A percentile compares a stretch with the other conserved stretches of the same genome.
phyloP scores from a whole-genome alignment of 1,140 invertebrate genomes.

The Drosophila pallidifrons region DNA sequence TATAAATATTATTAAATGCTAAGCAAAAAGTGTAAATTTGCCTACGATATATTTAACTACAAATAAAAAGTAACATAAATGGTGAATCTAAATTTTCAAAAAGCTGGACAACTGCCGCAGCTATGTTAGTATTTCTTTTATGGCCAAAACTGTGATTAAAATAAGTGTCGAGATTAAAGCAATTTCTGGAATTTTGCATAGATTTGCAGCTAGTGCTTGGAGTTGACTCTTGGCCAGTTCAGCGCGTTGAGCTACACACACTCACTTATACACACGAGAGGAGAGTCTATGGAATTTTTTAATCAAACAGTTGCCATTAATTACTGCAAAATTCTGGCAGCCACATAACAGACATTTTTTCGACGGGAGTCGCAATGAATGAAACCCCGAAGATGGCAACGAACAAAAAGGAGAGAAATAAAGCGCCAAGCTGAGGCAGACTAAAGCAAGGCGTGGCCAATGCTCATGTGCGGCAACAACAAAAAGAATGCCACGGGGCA shows the following conservation, averaged over 20 bases:
- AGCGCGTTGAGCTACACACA: constrained; percentile 12
- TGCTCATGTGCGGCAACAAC: constrained; percentile 19
- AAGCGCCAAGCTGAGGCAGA: constrained; percentile 33
- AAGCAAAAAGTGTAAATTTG: too few relatives aligned
- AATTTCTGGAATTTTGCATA: constrained; percentile 62
- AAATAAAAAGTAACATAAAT: too few relatives aligned
- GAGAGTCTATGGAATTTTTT: constrained; percentile 74
- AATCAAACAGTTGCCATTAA: constrained; percentile 84
- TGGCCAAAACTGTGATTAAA: constrained; percentile 9
- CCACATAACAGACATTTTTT: constrained; percentile 83
- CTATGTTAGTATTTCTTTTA: not conserved
- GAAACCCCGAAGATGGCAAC: constrained; percentile 63
- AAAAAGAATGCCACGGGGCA: constrained; percentile 59
- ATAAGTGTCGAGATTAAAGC: constrained; percentile 33
- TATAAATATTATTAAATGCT: too few relatives aligned
- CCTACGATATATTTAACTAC: too few relatives aligned
- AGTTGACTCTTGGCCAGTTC: not conserved
- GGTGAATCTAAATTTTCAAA: not conserved
- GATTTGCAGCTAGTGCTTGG: constrained; percentile 45
- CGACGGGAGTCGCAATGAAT: constrained; percentile 71
- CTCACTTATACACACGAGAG: constrained; percentile 17
- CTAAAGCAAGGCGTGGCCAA: constrained; percentile 27
- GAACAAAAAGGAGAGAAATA: constrained; percentile 47
- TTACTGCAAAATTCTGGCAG: constrained; percentile 81
- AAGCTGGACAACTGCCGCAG: not conserved